Evolutionary conservation across 2,797 vertebrate genomes (phyloP).

Genomic region (Microtus californicus): DNA sequence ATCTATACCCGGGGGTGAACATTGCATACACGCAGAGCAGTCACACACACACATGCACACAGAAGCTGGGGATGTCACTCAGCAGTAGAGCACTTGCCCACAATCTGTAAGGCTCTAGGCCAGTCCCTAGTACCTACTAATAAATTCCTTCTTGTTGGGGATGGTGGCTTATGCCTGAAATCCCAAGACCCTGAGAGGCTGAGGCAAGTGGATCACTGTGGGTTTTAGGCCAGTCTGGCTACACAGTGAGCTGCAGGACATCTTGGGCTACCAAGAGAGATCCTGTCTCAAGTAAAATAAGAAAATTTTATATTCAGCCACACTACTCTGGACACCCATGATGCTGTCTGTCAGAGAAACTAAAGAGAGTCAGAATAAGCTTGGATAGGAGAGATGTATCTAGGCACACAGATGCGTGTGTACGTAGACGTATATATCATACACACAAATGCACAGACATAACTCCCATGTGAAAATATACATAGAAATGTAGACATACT

Average conservation of each 20-base stretch:
- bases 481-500: neutral
- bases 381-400: neutral
- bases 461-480: neutral
- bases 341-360: neutral
- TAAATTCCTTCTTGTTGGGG: neutral
- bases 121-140: neutral
- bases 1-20: neutral
- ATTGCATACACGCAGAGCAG: neutral
- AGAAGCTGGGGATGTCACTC: neutral
- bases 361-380: neutral
- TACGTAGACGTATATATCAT: neutral
- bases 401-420: neutral
- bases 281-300: neutral
- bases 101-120: neutral
- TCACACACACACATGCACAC: neutral
- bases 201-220: neutral
- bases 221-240: neutral
- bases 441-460: neutral
- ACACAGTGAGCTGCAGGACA: neutral
- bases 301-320: neutral
- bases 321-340: neutral
- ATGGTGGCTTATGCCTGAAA: neutral
- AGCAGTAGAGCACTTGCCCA: neutral
- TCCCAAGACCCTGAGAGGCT: neutral
- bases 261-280: neutral